Evolutionary conservation across 2,888 invertebrate genomes (phyloP).

Genomic region (Teleogryllus oceanicus): DNA sequence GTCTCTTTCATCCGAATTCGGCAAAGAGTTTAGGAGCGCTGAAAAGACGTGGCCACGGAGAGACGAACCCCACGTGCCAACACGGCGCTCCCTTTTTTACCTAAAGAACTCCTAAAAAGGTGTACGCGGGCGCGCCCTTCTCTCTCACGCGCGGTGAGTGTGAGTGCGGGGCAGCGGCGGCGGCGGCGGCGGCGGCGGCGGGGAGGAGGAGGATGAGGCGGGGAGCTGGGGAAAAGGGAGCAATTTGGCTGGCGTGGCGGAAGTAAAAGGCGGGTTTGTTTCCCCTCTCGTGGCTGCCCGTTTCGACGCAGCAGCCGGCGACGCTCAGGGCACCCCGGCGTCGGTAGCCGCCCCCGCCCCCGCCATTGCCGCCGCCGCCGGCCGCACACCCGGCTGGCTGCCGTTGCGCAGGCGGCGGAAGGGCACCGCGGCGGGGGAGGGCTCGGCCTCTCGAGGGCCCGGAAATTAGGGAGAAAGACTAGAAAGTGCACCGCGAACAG

Average conservation of each 20-base stretch:
- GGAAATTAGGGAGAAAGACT: no score
- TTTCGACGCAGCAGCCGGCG: no score
- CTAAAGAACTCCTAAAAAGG: conserved; percentile 1
- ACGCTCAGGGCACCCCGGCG: no score
- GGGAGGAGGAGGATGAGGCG: not conserved
- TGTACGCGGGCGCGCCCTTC: conserved; percentile 4
- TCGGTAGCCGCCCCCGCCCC: no score
- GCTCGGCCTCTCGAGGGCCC: no score
- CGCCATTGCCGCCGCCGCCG: no score
- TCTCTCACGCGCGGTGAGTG: not conserved
- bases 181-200: not conserved
- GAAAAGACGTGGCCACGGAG: not conserved
- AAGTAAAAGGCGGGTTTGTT: conserved; percentile 18
- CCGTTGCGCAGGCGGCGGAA: no score
- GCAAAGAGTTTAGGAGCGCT: not conserved
- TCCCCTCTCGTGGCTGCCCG: not conserved
- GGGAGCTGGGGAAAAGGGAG: not conserved
- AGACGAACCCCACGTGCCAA: not conserved
- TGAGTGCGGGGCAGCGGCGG: not conserved
- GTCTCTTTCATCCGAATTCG: no score
- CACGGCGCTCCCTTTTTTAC: not conserved
- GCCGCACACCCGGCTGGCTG: no score
- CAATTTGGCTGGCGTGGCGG: conserved; percentile 18
- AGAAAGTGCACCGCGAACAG: no score
- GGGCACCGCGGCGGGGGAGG: no score